Evolutionary conservation across 2,113 vertebrate genomes (phyloP), one percentile per base, ranked within the genome.

Genomic region (Proterorhinus semilunaris): DNA sequence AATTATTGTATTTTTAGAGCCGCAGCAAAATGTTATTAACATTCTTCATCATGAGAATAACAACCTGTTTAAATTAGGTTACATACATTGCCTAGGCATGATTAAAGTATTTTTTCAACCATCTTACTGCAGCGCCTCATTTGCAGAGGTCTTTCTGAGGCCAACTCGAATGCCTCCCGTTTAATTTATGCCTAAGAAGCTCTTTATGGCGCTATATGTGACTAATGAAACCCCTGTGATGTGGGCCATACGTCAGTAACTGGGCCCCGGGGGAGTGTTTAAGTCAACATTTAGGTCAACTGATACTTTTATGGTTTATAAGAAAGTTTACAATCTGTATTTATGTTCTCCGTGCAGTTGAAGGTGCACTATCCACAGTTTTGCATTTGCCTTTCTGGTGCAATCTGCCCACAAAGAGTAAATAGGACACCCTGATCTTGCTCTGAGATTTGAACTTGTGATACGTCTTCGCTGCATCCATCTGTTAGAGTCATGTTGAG

Each of bases 1-100:
- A 58, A 42, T 58, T 42, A 58, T 13, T 36, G 10, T 58, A 58
- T 58, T 58, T 58, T 58, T 58, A 58, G 55, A 13, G 21, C 55
- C 55, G 12, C 42, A 58, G 42, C 27, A 58, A 21, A 12, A 13
- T 58, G 36, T 6, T 8, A 5, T 27, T 11, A 54, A 57, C 27
- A 13, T 58, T 58, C 55, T 15, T 42, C 43, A 6, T 42, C 27
- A 13, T 58, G 55, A 58, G 13, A 13, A 13, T 58, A 42, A 58
- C 42, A 55, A 5, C 12, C 27, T 42, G 27, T 42, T 58, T 58
- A 6, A 42, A 58, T 58, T 58, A 42, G 55, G 55, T 58, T 36
- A 42, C 17, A 58, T 58, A 10, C 6, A 15, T 58, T 58, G 17
- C 7, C 27, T 42, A 3, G 7, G 46, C 46, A 47, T 58, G 42